Evolutionary conservation across 2,888 invertebrate species (phyloP).

Genomic region (Eucera pruinosa): DNA sequence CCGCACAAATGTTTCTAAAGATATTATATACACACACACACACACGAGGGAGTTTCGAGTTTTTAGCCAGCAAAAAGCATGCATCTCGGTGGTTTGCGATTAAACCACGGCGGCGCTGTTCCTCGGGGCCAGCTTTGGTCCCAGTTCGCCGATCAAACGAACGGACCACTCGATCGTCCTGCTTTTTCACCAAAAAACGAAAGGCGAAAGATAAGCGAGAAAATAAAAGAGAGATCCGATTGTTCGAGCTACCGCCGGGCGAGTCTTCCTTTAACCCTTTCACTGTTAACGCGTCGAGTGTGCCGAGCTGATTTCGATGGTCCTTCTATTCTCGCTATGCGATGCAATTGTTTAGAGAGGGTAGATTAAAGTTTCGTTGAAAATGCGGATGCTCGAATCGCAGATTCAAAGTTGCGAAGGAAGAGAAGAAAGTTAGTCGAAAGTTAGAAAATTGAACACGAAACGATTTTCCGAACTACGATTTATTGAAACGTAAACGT

Average conservation of each 20-base stretch:
- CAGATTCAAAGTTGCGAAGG: too few species aligned
- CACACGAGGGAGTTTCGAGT: constrained; percentile 1
- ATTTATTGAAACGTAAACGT: too few species aligned
- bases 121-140: constrained; percentile 18
- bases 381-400: too few species aligned
- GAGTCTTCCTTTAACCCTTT: too few species aligned
- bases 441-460: too few species aligned
- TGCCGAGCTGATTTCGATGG: too few species aligned
- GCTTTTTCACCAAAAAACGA: constrained; percentile 29
- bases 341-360: too few species aligned
- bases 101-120: constrained; percentile 25
- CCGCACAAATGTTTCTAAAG: constrained; percentile 58
- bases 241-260: not conserved
- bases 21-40: not conserved
- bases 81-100: constrained; percentile 1
- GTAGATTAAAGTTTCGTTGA: too few species aligned
- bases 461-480: too few species aligned
- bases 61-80: constrained; percentile 20
- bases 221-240: constrained; percentile 44
- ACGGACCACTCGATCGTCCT: constrained; percentile 34
- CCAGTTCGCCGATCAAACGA: constrained; percentile 34
- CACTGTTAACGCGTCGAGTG: too few species aligned
- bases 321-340: too few species aligned
- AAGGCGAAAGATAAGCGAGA: not conserved
- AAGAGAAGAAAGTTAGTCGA: too few species aligned